Evolutionary conservation across 1,140 invertebrate genomes (phyloP), one percentile per base, ranked within the genome.

Genomic region (Nephila pilipes): DNA sequence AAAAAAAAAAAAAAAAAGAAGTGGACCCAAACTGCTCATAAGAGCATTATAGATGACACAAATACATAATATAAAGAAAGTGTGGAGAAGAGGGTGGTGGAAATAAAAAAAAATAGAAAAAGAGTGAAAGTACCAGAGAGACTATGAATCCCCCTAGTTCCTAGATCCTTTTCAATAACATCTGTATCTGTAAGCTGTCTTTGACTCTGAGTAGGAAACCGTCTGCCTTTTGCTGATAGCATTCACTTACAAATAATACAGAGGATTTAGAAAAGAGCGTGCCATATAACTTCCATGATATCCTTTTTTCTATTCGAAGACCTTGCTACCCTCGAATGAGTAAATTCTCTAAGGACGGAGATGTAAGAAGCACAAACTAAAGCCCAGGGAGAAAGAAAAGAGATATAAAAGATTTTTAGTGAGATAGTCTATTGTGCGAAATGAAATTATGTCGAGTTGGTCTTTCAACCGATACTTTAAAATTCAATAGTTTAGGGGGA

Each of bases 221-320:
- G 60, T 12, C 87, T 88, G 87, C 87, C 63, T 12, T 46, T 25
- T 38, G 16, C 18, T 46, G 87, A 88, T 88, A 88, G 63, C 87
- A 88, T 88, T 88, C 87, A 88, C 87, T 88, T 88, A 69, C 63
- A 69, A 88, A 88, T 88, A 88, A 88, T 88, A 88, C 60, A 25
- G 55, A 69, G 87, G 60, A 88, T 88, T 88, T 65, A 88, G n/a
- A 69, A 36, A 69, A n/a, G 25, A 46, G 87, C 20, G 36, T 69
- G 29, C 36, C 25, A 54, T 88, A 54, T 65, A 54, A 57, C 36
- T 65, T 88, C 87, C n/a, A 46, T 69, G 58, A 88, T 88, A 88
- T 46, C 87, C 38, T 88, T 38, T 88, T 58, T 55, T n/a, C 46
- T 58, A 75, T 4, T 25, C 69, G 14, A 46, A 22, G 69, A 83